Base-by-base conservation (phyloP, 1,140 invertebrate species). In the Drosophila rhopaloa region DNA sequence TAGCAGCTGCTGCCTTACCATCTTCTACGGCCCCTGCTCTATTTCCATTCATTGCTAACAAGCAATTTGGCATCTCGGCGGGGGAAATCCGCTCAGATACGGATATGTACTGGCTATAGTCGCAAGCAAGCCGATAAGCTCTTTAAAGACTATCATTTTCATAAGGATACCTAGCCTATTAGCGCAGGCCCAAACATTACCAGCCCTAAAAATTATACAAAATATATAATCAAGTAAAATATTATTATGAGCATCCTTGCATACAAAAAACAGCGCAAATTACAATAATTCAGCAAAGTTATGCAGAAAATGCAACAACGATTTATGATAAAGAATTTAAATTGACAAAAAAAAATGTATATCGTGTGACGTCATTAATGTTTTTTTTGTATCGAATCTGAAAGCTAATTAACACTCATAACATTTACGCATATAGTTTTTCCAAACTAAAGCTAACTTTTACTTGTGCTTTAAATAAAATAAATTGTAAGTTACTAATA, bases 21-120 rank as follows among this genome's bases (percentile, higher is more conserved):
- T 43, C 46, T 70, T 56, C 58, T 38, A 29, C 59, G 44, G 77
- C 44, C 50, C n/a, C 63, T 44, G 27, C 51, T 74, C 57, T 43
- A 51, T 57, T 76, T 50, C 24, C 56, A 62, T 78, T 62, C 67
- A 61, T 71, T 8, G 66, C 71, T 84, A 83, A 81, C 81, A 78
- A 81, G 76, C 50, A 38, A 57, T 65, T 74, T 61, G 44, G 55
- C 63, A 56, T 46, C 32, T 48, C 41, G 57, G 47, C 67, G 56
- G 38, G 32, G 32, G 5, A 57, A 68, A 72, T 70, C 53, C 44
- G 38, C 48, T 47, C 40, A 27, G 38, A 48, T 19, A 48, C 16
- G 50, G 48, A 38, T 43, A 55, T 48, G 41, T 44, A 16, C 13
- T 14, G 11, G 27, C 9, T 19, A 43, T n/a, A 67, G 37, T 27